These are phyloP conservation scores for Phortica okadai DNA, from an alignment of 2,888 invertebrate species.

Conservation along the genomic window DNA sequence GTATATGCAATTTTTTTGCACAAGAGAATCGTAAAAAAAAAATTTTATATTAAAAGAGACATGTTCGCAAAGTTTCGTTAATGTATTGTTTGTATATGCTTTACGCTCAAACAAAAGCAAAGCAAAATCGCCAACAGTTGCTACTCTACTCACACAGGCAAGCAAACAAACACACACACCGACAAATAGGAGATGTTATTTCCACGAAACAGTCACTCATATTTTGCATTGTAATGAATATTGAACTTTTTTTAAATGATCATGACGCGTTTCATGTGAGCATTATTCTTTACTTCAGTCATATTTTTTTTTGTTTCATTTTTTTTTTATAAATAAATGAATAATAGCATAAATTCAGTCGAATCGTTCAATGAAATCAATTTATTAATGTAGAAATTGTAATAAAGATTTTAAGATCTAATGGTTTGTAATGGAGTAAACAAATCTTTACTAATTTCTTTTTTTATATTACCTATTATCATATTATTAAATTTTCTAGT, in stretches of 20 bases:
- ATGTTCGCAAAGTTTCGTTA: conserved; percentile 13
- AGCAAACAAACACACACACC: background rate
- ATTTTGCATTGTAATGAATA: conserved; percentile 24
- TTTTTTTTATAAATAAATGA: background rate
- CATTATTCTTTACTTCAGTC: background rate
- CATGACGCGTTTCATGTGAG: background rate
- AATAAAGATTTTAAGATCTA: too few relatives aligned
- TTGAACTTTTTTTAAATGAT: conserved; percentile 8
- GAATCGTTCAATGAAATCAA: background rate
- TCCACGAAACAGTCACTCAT: background rate
- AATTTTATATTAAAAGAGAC: background rate
- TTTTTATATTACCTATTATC: too few relatives aligned
- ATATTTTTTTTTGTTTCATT: background rate
- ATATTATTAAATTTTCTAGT: too few relatives aligned
- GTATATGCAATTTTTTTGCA: background rate
- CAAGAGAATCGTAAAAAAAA: conserved; percentile 17
- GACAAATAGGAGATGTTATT: background rate
- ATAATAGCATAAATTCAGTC: background rate
- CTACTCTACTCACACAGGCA: background rate
- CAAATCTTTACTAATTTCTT: too few relatives aligned
- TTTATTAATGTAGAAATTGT: too few relatives aligned
- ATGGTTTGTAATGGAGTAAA: too few relatives aligned
- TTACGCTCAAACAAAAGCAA: too few relatives aligned
- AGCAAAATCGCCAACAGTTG: too few relatives aligned
- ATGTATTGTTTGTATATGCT: conserved; percentile 13